Evolutionary conservation across 2,888 invertebrate genomes (phyloP), one percentile per base, ranked within the genome.

Genomic region (Lysandra coridon): DNA sequence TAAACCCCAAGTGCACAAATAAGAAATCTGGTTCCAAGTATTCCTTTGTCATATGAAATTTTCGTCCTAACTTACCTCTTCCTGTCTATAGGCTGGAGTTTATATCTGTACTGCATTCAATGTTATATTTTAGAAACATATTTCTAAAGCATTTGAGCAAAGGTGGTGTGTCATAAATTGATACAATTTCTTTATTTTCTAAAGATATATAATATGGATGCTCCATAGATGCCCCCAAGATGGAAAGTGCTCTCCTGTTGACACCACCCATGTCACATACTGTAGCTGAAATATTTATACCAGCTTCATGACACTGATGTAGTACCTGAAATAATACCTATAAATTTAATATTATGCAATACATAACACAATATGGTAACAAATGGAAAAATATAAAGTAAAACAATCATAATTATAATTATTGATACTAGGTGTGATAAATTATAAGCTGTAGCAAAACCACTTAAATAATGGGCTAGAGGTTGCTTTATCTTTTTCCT

Each of bases 91-190:
- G 62, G 23, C 12, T 23, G 74, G 62, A 79, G 64, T 74, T 44
- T 79, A 79, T 75, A 79, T 79, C 44, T 40, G 79, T 75, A 60
- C 10, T 40, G 76, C 81, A 82, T 75, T 82, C 40, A 30, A 83
- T 81, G 79, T 84, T 73, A 74, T 84, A 82, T 77, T 81, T 82
- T 73, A 82, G 37, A 79, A 82, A 82, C 6, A 80, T 62, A 78
- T 83, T 83, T 75, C 82, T 78, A 23, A 81, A 80, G 77, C 82
- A 83, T 79, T 83, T 82, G 1, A 83, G 30, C 33, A 83, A 49
- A 80, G 83, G 83, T 57, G 83, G 83, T 12, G 81, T 57, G 53
- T 83, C 82, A 33, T 80, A 80, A 1, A 81, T 37, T 44, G 80
- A 74, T 0, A 80, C 79, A 77, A 83, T 80, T 80, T 82, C 81